Conservation (phyloP, 2,113 vertebrate species). For the Passer montanus region DNA sequence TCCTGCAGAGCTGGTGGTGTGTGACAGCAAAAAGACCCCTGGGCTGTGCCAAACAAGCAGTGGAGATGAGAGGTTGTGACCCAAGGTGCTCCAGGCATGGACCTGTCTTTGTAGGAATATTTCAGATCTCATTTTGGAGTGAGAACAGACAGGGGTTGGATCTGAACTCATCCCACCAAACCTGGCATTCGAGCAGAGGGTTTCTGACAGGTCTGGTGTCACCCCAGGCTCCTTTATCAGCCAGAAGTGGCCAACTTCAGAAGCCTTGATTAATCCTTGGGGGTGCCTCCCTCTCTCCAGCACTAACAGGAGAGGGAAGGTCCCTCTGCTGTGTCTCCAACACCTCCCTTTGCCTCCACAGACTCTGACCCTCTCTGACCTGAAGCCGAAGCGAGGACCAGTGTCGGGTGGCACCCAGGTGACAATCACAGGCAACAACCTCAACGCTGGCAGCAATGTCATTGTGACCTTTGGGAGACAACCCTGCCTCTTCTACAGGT, state of each 20-base stretch:
- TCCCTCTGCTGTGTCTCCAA: background rate
- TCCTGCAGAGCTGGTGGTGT: background rate
- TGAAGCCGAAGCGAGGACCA: constrained; percentile 89
- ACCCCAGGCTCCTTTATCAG: background rate
- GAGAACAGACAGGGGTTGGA: background rate
- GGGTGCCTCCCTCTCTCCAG: background rate
- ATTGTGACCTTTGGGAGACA: constrained; percentile 91
- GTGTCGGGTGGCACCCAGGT: constrained; percentile 94
- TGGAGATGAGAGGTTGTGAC: background rate
- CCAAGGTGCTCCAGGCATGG: background rate
- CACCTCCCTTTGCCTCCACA: constrained; percentile 58
- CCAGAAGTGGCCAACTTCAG: background rate
- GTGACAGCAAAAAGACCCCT: background rate
- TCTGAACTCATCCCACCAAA: background rate
- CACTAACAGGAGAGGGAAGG: background rate
- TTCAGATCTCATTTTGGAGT: background rate
- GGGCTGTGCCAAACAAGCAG: background rate
- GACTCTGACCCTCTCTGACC: constrained; percentile 84
- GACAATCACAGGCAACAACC: constrained; percentile 93
- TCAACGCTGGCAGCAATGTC: constrained; percentile 94
- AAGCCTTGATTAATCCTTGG: background rate
- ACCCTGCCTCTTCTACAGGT: constrained; percentile 94
- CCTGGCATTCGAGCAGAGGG: background rate
- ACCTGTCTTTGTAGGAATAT: background rate
- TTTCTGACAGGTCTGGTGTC: background rate